Evolutionary conservation across 2,797 vertebrate species (phyloP).

Genomic region (Cynopterus sphinx): DNA sequence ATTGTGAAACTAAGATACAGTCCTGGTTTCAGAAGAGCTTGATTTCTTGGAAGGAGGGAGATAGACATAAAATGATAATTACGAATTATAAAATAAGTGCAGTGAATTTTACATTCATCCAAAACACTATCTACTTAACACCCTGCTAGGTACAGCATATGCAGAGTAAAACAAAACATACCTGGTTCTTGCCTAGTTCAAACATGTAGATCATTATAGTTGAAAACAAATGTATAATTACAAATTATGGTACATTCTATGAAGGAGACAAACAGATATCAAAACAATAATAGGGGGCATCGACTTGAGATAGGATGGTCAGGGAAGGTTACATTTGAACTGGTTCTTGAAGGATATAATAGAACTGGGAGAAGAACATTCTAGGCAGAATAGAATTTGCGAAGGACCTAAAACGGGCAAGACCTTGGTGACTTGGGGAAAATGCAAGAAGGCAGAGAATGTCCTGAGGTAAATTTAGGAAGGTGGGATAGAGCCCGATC

Average conservation of each 20-base stretch:
- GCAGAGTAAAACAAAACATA: not conserved
- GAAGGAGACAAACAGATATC: not conserved
- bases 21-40: slow-evolving; percentile 22
- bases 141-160: not conserved
- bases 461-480: not conserved
- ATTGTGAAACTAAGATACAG: not conserved
- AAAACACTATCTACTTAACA: not conserved
- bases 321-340: slow-evolving; percentile 5
- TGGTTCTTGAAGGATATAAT: not conserved
- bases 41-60: not conserved
- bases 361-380: not conserved
- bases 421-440: not conserved
- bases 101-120: not conserved
- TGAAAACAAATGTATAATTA: slow-evolving; percentile 26
- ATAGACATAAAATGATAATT: slow-evolving; percentile 15
- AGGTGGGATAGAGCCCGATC: not conserved
- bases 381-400: slow-evolving; percentile 31
- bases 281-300: not conserved
- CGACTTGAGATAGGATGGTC: not conserved
- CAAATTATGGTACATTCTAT: not conserved
- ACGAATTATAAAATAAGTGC: slow-evolving; percentile 4
- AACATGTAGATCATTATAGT: not conserved
- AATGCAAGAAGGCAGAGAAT: not conserved
- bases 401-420: not conserved
- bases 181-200: slow-evolving; percentile 22